phyloP scores from a whole-genome alignment of 2,797 vertebrate species.

The Pitangus sulphuratus region DNA sequence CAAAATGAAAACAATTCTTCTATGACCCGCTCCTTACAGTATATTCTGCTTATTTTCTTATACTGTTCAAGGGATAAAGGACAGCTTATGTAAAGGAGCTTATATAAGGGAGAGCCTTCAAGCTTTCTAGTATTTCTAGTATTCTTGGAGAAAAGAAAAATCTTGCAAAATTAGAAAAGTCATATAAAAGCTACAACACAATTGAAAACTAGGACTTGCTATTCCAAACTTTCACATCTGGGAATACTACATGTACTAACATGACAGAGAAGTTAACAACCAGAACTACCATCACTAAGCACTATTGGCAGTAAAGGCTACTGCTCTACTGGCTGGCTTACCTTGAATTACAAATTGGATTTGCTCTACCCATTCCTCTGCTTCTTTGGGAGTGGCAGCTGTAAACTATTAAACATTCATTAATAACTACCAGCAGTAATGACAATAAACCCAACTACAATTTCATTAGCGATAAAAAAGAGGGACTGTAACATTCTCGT shows the following conservation, averaged over 20 bases:
- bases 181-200: background rate
- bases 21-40: background rate
- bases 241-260: background rate
- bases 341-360: constrained; percentile 92
- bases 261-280: background rate
- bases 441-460: constrained; percentile 47
- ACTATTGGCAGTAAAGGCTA: background rate
- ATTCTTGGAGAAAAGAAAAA: background rate
- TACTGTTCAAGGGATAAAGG: background rate
- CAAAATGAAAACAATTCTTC: background rate
- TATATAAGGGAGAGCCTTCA: background rate
- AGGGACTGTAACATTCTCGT: constrained; percentile 57
- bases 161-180: background rate
- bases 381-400: constrained; percentile 90
- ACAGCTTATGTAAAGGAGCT: background rate
- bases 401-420: constrained; percentile 85
- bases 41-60: background rate
- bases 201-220: background rate
- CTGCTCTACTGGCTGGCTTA: constrained; percentile 64
- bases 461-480: constrained; percentile 36
- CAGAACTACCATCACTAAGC: background rate
- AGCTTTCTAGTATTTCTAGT: background rate
- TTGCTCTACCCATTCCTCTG: constrained; percentile 94
- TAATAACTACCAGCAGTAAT: constrained; percentile 56
- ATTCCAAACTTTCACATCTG: background rate